Evolutionary conservation across 2,113 vertebrate species (phyloP), one percentile per base, ranked within the genome.

Genomic region (Scomber japonicus): DNA sequence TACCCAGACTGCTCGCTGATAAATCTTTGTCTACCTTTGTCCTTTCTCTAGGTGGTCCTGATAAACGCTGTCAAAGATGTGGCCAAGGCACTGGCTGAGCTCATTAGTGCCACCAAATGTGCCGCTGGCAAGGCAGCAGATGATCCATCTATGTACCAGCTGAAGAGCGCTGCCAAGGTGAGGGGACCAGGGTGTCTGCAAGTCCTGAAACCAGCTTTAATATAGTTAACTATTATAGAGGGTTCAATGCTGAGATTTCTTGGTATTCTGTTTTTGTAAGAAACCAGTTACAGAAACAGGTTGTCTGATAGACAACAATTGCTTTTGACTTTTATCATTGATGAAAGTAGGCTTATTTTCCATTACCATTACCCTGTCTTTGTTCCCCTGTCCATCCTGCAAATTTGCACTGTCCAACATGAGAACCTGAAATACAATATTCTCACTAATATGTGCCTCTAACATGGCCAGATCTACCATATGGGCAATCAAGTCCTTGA

Each of bases 11-110:
- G 35, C 5, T 10, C 1, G 2, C 35, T 65, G 15, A 77, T 75
- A 44, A 71, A 63, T 66, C 45, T 0, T 11, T 68, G 21, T 54
- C 7, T 21, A 17, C 2, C 24, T 2, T 27, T 60, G 31, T 82
- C 46, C 54, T 57, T 61, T 77, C 53, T 75, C 51, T 57, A 99
- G 98, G 98, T 99, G 86, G 98, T 99, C 65, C 91, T 99, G 75
- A 99, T 99, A 94, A 99, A 99, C n/a, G 98, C 98, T 19, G 97
- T 99, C 67, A 98, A 99, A 92, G 98, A 99, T 3, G 98, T 99
- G 71, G 97, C 98, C 50, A 99, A 99, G 89, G 98, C 98, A 11
- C 95, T 99, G 81, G 97, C 97, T 5, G 98, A 99, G 88, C 96
- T 99, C 89, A 99, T 99, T 61, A 93, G 97, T 76, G 98, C 98